Conservation (phyloP, 53 echinoderm and acorn worm genomes). For the Temnopleurus reevesii region DNA sequence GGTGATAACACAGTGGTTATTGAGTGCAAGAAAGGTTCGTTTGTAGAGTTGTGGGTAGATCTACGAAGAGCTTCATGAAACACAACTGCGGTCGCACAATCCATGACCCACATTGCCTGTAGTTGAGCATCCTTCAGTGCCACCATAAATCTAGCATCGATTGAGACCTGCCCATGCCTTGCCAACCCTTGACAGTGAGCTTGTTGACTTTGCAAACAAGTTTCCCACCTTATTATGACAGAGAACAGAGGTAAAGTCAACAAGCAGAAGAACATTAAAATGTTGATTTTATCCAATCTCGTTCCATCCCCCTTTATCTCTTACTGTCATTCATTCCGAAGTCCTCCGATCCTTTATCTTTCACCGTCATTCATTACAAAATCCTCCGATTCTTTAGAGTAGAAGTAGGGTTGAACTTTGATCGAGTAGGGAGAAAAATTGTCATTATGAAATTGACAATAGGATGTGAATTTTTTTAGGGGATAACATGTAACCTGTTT, state of each 20-base stretch:
- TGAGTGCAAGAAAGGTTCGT: too few species aligned
- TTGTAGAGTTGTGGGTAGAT: too few species aligned
- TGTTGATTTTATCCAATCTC: neutral
- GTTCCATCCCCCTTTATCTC: neutral
- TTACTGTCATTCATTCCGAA: slow-evolving; percentile 1
- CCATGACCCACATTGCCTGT: too few species aligned
- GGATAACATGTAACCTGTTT: too few species aligned
- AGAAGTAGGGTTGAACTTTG: slow-evolving; percentile 24
- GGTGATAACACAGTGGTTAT: too few species aligned
- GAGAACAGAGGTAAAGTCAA: slow-evolving; percentile 34
- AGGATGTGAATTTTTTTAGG: too few species aligned
- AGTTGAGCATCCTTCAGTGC: too few species aligned
- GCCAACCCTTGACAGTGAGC: slow-evolving; percentile 30
- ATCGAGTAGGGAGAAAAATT: neutral
- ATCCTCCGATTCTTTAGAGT: too few species aligned
- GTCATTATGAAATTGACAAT: too few species aligned
- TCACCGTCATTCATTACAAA: neutral
- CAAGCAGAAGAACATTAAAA: slow-evolving; percentile 42
- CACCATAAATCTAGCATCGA: too few species aligned
- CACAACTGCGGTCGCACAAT: too few species aligned
- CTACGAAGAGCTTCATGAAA: too few species aligned
- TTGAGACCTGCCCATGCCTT: slow-evolving; percentile 21
- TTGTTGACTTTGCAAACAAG: slow-evolving; percentile 49
- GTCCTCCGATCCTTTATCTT: neutral
- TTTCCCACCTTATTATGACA: slow-evolving; percentile 55